Evolutionary conservation across 2,797 vertebrate genomes (phyloP).

Genomic region (Rhinella marina): DNA sequence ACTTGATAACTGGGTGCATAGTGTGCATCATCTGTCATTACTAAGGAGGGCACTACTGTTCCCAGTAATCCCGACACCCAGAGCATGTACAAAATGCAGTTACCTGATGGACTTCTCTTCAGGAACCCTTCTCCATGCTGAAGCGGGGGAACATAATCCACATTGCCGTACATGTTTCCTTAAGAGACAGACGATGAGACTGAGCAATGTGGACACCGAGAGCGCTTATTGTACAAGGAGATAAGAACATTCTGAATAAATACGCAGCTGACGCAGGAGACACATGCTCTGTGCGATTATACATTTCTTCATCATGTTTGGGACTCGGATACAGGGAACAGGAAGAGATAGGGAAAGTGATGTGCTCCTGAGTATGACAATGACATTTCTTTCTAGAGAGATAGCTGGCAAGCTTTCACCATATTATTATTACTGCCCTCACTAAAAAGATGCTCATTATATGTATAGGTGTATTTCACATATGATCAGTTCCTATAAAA

Average conservation of each 20-base stretch:
- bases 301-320: neutral
- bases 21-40: too few species aligned
- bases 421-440: neutral
- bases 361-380: neutral
- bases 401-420: neutral
- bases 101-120: slow-evolving; percentile 45
- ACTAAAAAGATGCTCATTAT: too few species aligned
- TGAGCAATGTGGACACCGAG: neutral
- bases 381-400: neutral
- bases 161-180: slow-evolving; percentile 37
- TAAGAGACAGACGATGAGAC: neutral
- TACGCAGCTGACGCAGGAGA: neutral
- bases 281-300: neutral
- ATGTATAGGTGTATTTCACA: too few species aligned
- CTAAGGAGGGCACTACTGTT: too few species aligned
- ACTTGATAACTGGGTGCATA: too few species aligned
- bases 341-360: slow-evolving; percentile 31
- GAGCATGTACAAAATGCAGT: neutral
- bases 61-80: too few species aligned
- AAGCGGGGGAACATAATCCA: slow-evolving; percentile 23
- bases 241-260: neutral
- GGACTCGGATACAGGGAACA: neutral
- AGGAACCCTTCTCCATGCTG: neutral
- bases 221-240: neutral
- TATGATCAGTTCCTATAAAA: too few species aligned